A percentile compares a stretch with the other conserved stretches of the same genome.
Conservation (phyloP, 2,888 invertebrate genomes). For the Mechanitis messenoides region DNA sequence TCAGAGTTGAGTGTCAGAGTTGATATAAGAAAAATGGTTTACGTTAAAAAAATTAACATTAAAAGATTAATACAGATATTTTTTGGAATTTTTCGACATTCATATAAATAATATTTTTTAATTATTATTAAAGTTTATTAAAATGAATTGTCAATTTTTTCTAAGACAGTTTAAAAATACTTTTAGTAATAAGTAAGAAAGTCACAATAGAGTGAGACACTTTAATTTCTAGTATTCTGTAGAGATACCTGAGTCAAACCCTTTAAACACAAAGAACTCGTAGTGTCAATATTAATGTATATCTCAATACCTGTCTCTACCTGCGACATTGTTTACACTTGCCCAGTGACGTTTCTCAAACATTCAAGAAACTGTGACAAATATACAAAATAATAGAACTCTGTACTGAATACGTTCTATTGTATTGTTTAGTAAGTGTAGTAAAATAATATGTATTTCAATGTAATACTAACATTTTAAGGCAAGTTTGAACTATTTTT, state of each 20-base stretch:
- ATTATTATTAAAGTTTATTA: too few species aligned
- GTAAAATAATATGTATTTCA: background rate
- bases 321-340: slow-evolving; percentile 2
- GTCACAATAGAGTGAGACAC: too few species aligned
- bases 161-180: too few species aligned
- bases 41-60: too few species aligned
- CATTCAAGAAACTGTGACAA: background rate
- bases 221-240: too few species aligned
- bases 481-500: background rate
- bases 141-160: too few species aligned
- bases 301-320: background rate
- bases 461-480: background rate
- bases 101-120: too few species aligned
- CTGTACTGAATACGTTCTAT: background rate
- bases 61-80: too few species aligned
- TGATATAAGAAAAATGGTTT: too few species aligned
- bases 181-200: too few species aligned
- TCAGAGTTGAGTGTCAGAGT: too few species aligned
- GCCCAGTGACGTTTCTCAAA: background rate
- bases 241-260: background rate
- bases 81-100: too few species aligned
- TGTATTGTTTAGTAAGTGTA: background rate
- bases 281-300: background rate
- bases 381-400: slow-evolving; percentile 1
- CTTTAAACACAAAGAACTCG: background rate